phyloP scores from a whole-genome alignment of 1,140 invertebrate genomes.

The Wasmannia auropunctata region DNA sequence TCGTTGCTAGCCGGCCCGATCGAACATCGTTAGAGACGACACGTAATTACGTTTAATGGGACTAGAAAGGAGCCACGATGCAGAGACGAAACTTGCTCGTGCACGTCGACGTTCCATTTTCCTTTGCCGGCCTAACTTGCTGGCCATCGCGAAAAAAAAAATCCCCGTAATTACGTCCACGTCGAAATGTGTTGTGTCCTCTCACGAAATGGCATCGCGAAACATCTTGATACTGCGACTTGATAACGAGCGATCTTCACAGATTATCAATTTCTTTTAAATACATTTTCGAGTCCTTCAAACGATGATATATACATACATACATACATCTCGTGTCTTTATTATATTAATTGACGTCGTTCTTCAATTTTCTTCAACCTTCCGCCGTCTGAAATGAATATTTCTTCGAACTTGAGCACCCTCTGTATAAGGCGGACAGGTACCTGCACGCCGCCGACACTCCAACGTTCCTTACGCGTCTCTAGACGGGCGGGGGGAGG shows the following conservation, averaged over 20 bases:
- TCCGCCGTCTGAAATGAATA: background rate
- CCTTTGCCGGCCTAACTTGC: conserved; percentile 62
- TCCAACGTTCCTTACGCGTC: conserved; percentile 79
- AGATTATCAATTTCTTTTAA: background rate
- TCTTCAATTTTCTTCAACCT: background rate
- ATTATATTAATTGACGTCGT: conserved; percentile 2
- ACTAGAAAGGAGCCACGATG: conserved; percentile 63
- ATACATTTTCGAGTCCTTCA: background rate
- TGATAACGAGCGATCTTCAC: background rate
- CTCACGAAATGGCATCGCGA: conserved; percentile 18
- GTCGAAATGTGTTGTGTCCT: conserved; percentile 11
- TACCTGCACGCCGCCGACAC: conserved; percentile 75
- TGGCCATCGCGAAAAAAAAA: conserved; percentile 30
- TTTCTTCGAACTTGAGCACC: conserved; percentile 71
- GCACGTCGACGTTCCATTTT: conserved; percentile 58
- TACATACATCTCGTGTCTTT: background rate
- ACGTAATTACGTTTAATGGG: conserved; percentile 72
- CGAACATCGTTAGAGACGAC: conserved; percentile 66
- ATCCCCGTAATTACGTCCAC: conserved; percentile 18
- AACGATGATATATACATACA: background rate
- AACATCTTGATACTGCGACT: background rate
- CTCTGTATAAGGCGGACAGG: conserved; percentile 78
- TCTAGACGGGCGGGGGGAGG: conserved; percentile 69
- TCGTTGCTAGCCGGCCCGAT: conserved; percentile 34
- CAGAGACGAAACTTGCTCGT: conserved; percentile 62